Evolutionary conservation across 2,113 vertebrate species (phyloP), one percentile per base, ranked within the genome.

Genomic region (Spheniscus mendiculus): DNA sequence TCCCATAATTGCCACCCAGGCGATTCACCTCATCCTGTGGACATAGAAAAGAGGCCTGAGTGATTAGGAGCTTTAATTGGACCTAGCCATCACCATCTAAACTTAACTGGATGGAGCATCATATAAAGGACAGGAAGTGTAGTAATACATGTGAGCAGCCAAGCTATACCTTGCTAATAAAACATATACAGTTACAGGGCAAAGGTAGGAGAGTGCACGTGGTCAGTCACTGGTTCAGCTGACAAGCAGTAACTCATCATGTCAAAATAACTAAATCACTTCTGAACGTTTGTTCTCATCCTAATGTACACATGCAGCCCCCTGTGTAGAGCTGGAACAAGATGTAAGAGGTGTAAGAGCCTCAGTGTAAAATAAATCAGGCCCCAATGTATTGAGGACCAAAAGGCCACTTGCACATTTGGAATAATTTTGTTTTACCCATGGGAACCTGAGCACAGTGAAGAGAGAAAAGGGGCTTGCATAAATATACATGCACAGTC

Each of bases 21-120:
- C 95, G 93, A 61, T 86, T 97, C 52, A 98, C 95, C 87, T 98
- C 85, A 3, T 98, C 98, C 98, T 98, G 86, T 5, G 49, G 72
- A 61, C 27, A 83, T 69, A 53, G 25, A 69, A 22, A 53, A 73
- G 66, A 73, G 38, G 34, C 70, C 55, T 12, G 40, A 44, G 67
- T 59, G 94, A 81, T 80, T 36, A 80, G 87, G 58, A 72, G 71
- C 5, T 73, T n/a, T 86, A 83, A 74, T 62, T 88, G 50, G 44
- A 22, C 36, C 10, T 15, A 21, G 38, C n/a, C 86, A 44, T 30
- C 56, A 13, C 13, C 36, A 25, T 7, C 66, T 15, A 6, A 59
- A 50, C 49, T 34, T 25, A 29, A 15, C 69, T 73, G 92, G 26
- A 53, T 3, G 53, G n/a, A 84, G 49, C 63, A 55, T 26, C 38